Conservation (phyloP, 1,140 invertebrate species). For the Drosophila ohnishii region DNA sequence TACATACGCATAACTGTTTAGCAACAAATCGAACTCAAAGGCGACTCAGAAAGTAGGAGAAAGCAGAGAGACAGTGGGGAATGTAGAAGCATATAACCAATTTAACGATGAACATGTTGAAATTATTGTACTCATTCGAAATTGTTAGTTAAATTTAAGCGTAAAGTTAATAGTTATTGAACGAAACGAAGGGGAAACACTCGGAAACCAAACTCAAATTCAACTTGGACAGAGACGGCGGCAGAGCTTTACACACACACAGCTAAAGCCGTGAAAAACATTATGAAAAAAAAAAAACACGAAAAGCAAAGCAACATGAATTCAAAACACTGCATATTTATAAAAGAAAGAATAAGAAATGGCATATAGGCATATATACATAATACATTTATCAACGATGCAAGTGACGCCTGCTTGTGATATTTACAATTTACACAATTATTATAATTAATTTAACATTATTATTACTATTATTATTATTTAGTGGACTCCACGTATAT, state of each 20-base stretch:
- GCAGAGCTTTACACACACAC: constrained; percentile 19
- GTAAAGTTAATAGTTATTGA: constrained; percentile 55
- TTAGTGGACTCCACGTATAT: constrained; percentile 40
- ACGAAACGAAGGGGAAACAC: constrained; percentile 18
- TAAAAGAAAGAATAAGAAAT: constrained; percentile 28
- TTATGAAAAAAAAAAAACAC: constrained; percentile 1
- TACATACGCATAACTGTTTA: constrained; percentile 38
- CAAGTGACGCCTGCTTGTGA: constrained; percentile 81
- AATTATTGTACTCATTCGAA: constrained; percentile 51
- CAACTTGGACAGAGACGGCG: constrained; percentile 13
- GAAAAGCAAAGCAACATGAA: constrained; percentile 5
- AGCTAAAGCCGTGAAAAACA: neutral
- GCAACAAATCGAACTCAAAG: constrained; percentile 40
- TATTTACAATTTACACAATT: constrained; percentile 81
- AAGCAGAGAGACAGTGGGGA: constrained; percentile 6
- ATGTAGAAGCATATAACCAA: constrained; percentile 19
- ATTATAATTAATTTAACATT: constrained; percentile 67
- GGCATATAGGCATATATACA: constrained; percentile 39
- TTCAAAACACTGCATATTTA: constrained; percentile 34
- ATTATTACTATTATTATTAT: constrained; percentile 25
- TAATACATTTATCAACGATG: constrained; percentile 74
- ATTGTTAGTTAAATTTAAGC: constrained; percentile 47
- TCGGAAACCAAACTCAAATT: constrained; percentile 26
- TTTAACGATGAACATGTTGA: constrained; percentile 38
- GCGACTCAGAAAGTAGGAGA: constrained; percentile 10